Conservation (phyloP, 2,888 invertebrate species). For the Eupithecia abbreviata region DNA sequence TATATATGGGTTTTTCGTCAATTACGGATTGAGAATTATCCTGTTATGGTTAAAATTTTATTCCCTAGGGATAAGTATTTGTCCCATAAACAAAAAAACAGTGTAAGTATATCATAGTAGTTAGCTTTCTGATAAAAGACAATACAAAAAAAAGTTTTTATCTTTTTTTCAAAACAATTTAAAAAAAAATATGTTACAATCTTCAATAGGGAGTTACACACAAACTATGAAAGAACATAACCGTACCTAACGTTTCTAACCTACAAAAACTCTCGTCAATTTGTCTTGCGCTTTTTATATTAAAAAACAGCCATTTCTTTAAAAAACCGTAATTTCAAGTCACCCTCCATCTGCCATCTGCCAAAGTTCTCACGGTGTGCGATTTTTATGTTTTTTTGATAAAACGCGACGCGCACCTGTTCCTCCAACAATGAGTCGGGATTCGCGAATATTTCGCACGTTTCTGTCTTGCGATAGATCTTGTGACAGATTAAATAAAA, state of each 20-base stretch:
- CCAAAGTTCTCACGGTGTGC: slow-evolving; percentile 44
- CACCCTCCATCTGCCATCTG: slow-evolving; percentile 40
- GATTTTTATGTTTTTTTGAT: slow-evolving; percentile 33
- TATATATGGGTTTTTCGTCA: too few species aligned
- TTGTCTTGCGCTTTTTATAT: slow-evolving; percentile 9
- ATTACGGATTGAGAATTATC: too few species aligned
- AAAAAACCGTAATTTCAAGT: slow-evolving; percentile 24
- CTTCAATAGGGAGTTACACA: not conserved
- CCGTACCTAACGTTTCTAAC: not conserved
- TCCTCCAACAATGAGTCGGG: not conserved
- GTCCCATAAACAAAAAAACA: too few species aligned
- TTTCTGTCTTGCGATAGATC: not conserved
- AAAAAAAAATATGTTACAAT: too few species aligned
- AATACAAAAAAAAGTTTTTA: too few species aligned
- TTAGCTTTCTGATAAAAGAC: too few species aligned
- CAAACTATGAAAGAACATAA: not conserved
- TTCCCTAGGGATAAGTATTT: too few species aligned
- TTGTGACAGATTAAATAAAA: too few species aligned
- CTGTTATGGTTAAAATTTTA: too few species aligned
- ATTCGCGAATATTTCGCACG: slow-evolving; percentile 7
- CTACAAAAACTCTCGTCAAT: slow-evolving; percentile 1
- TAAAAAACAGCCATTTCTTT: slow-evolving; percentile 6
- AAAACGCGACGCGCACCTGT: slow-evolving; percentile 8
- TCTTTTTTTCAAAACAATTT: too few species aligned
- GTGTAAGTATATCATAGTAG: too few species aligned